Evolutionary conservation across 1,140 invertebrate genomes (phyloP), one percentile per base, ranked within the genome.

Genomic region (Ganaspis sp.): DNA sequence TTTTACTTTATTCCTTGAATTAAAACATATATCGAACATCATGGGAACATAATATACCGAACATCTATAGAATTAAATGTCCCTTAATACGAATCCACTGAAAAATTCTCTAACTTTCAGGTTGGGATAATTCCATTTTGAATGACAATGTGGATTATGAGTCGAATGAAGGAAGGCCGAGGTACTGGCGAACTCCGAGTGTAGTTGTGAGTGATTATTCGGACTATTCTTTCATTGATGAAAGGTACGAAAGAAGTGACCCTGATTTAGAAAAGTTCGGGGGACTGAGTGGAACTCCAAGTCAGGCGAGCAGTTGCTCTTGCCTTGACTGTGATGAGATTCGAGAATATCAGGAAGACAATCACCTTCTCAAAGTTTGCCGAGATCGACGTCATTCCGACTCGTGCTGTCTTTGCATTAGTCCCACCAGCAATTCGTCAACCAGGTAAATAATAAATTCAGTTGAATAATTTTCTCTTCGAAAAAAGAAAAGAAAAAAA

Each of bases 141-240:
- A 87, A 88, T 5, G 92, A 92, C 54, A 84, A 88, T 12, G 84
- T 87, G 0, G 89, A 92, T 70, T 90, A 89, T 78, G 92, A 92
- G 74, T 87, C 90, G 6, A 92, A 86, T n/a, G 92, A 92, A 53
- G 92, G 89, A 38, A 83, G 83, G 42, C 86, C 86, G 0, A 91
- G 95, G 0, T 95, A 93, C 82, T 95, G 95, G 85, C 88, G 95
- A 37, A 96, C 95, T 0, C 95, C 96, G 0, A 96, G 95, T 19
- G 95, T 97, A 17, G 95, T 97, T 3, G 95, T 97, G 1, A 96
- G 95, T 81, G 96, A 97, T 87, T 96, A 96, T 84, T 96, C 95
- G 0, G 95, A 96, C 84, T 95, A 95, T 78, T 91, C 90, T 9
- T 89, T 90, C 79, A 49, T 90, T 19, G 88, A 91, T 21, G 90